Percentiles rank a stretch among this genome's conserved stretches.
Evolutionary conservation across 1,140 invertebrate species (phyloP).

Genomic region (Phthorimaea operculella): DNA sequence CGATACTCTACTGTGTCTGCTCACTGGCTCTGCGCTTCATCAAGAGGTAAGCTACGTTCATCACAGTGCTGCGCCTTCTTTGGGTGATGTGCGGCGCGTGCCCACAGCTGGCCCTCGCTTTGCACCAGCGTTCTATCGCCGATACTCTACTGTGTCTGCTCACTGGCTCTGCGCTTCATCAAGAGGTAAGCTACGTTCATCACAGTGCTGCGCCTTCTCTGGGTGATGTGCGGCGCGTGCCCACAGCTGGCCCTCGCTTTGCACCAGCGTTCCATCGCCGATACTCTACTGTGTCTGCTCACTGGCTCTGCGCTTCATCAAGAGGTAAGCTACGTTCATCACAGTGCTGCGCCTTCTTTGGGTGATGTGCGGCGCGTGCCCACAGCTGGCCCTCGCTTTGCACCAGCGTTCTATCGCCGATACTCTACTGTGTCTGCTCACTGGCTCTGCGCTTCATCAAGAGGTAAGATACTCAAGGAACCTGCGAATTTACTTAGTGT

Average conservation of each 20-base stretch:
- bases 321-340: constrained; percentile 76
- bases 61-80: constrained; percentile 37
- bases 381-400: constrained; percentile 77
- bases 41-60: constrained; percentile 76
- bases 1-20: constrained; percentile 90
- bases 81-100: constrained; percentile 88
- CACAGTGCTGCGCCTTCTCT: no score
- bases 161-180: constrained; percentile 83
- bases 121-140: constrained; percentile 92
- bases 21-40: constrained; percentile 85
- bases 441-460: constrained; percentile 83
- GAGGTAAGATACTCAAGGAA: constrained; percentile 76
- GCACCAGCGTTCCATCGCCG: constrained; percentile 93
- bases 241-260: constrained; percentile 80
- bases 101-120: constrained; percentile 80
- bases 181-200: constrained; percentile 78
- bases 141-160: constrained; percentile 93
- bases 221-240: constrained; percentile 88
- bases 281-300: constrained; percentile 91
- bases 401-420: constrained; percentile 95
- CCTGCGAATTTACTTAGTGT: no score
- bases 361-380: constrained; percentile 91
- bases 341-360: no score
- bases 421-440: constrained; percentile 91
- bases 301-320: constrained; percentile 86